Evolutionary conservation across 2,113 vertebrate genomes (phyloP), one percentile per base, ranked within the genome.

Genomic region (Phalacrocorax carbo): DNA sequence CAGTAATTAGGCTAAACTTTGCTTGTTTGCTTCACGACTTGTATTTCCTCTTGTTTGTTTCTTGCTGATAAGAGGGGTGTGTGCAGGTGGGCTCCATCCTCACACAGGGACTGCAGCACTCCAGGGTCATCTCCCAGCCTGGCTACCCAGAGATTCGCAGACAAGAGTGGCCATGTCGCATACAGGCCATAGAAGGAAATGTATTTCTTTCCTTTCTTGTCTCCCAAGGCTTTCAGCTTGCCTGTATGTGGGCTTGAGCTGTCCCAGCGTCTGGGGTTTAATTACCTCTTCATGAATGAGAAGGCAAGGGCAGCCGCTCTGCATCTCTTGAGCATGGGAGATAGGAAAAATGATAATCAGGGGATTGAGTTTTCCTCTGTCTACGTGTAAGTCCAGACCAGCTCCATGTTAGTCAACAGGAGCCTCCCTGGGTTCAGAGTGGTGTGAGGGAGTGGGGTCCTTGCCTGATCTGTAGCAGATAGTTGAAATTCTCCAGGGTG

Each of bases 161-260:
- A 4, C 44, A 15, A 3, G 27, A 64, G 18, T 18, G 71, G 29
- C 94, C 32, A 1, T 9, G 49, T 71, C 9, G 0, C 1, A 1
- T 30, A 7, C 36, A 27, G 60, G 77, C 54, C 5, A 0, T 40
- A 27, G 75, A 60, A 86, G 25, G 90, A 48, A 38, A 69, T 55
- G 10, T 19, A 8, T 80, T 83, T 55, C 1, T 62, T 84, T 23
- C 8, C 3, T 40, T 68, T 73, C 38, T n/a, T 7, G 5, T 57
- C 86, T 44, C 21, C 23, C 2, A 7, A 73, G 55, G 55, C 64
- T 69, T 61, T 61, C 11, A 22, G 16, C 26, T 64, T n/a, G 40
- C 40, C 23, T 42, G 2, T 26, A 0, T 16, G 46, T 36, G 76
- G 42, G 8, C 42, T 58, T 15, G 55, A 78, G 68, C 8, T 75